Conservation (phyloP, 2,113 vertebrate species). For the Oreochromis tanganicae region DNA sequence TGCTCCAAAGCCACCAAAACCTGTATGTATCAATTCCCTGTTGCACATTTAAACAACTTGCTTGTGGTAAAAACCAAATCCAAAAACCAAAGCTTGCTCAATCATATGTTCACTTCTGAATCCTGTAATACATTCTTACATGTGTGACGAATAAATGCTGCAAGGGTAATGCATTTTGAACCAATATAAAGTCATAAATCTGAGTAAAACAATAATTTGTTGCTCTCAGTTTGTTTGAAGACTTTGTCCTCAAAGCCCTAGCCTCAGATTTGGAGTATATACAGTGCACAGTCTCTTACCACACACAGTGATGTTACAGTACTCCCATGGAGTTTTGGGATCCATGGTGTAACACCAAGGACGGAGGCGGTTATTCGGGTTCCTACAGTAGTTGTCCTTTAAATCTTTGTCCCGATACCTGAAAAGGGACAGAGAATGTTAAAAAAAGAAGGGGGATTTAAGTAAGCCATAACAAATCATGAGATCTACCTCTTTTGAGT, state of each 20-base stretch:
- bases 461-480: conserved; percentile 27
- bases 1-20: conserved; percentile 11
- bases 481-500: conserved; percentile 21
- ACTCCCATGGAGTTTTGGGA: conserved; percentile 89
- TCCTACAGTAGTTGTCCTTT: conserved; percentile 98
- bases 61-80: not conserved
- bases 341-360: conserved; percentile 98
- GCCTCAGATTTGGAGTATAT: not conserved
- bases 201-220: not conserved
- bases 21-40: not conserved
- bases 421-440: conserved; percentile 21
- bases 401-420: conserved; percentile 92
- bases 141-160: not conserved
- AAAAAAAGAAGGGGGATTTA: conserved; percentile 30
- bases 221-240: not conserved
- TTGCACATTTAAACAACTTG: not conserved
- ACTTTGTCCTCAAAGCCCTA: not conserved
- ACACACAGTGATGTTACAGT: conserved; percentile 91
- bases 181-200: not conserved
- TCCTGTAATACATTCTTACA: not conserved
- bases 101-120: not conserved
- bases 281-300: conserved; percentile 74
- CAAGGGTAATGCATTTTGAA: not conserved
- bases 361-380: conserved; percentile 87
- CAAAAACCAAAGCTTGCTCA: not conserved